Evolutionary conservation across 2,113 vertebrate species (phyloP).

Genomic region (Brevimyrus niger): DNA sequence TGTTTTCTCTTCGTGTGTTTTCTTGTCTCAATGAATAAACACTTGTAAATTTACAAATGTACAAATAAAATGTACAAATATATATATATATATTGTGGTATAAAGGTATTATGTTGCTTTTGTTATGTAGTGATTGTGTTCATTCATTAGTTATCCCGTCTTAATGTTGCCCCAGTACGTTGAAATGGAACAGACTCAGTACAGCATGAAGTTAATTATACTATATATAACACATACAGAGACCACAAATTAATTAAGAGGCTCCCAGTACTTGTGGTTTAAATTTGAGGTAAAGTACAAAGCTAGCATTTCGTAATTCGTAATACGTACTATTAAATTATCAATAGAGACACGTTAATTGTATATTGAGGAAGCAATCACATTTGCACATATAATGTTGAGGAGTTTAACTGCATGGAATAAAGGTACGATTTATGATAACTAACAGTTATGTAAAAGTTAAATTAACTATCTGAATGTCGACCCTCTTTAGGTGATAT

Average conservation of each 20-base stretch:
- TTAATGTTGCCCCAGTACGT: background rate
- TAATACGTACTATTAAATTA: background rate
- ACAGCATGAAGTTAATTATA: background rate
- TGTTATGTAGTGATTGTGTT: background rate
- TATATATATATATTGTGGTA: background rate
- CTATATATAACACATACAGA: background rate
- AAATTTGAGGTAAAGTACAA: background rate
- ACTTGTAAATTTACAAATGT: background rate
- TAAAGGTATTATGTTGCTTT: background rate
- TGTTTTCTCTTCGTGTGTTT: background rate
- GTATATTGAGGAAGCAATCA: background rate
- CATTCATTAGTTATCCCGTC: background rate
- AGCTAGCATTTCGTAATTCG: background rate
- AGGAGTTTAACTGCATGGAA: background rate
- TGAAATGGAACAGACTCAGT: background rate
- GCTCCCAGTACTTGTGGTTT: background rate
- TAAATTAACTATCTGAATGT: background rate
- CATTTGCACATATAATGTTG: background rate
- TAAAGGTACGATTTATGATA: background rate
- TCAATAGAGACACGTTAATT: background rate
- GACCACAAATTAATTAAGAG: background rate
- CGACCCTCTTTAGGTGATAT: background rate
- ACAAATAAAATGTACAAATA: background rate
- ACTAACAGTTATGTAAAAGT: background rate
- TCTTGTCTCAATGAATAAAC: background rate